A percentile compares a stretch with the other conserved stretches of the same genome.
Evolutionary conservation across 2,113 vertebrate species (phyloP).

Genomic region (Boulengeromyrus knoepffleri): DNA sequence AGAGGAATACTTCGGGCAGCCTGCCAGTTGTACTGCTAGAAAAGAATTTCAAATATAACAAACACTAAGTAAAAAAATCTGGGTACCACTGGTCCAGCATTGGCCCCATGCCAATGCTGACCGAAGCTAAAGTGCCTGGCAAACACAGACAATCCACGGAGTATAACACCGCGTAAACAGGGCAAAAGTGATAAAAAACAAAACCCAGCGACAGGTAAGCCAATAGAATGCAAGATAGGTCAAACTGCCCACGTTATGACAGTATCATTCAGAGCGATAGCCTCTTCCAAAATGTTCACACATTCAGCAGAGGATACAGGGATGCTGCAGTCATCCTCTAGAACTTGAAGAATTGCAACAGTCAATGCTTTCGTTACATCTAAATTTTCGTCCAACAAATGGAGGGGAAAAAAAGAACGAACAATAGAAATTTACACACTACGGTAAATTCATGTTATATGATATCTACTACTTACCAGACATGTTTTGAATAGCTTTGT

Average conservation of each 20-base stretch:
- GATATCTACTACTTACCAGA: neutral
- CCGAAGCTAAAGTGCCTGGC: too few species aligned
- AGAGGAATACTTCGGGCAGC: neutral
- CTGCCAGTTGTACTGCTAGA: neutral
- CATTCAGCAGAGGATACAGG: neutral
- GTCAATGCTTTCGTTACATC: neutral
- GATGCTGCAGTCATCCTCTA: neutral
- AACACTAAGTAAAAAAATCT: neutral
- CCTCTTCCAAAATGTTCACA: neutral
- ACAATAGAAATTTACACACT: neutral
- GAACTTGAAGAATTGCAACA: neutral
- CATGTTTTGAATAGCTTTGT: neutral
- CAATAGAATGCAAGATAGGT: too few species aligned
- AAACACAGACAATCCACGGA: neutral
- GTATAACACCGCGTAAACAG: too few species aligned
- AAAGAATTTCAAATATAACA: neutral
- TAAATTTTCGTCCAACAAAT: neutral
- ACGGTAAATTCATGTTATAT: neutral
- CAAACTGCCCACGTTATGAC: neutral
- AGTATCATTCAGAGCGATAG: neutral
- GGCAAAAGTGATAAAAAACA: too few species aligned
- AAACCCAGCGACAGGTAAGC: too few species aligned
- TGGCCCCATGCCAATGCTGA: neutral
- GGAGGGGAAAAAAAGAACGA: neutral
- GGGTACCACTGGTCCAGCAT: neutral